These are phyloP conservation scores for Mechanitis messenoides DNA, from an alignment of 2,888 invertebrate genomes.

Conservation along the genomic window DNA sequence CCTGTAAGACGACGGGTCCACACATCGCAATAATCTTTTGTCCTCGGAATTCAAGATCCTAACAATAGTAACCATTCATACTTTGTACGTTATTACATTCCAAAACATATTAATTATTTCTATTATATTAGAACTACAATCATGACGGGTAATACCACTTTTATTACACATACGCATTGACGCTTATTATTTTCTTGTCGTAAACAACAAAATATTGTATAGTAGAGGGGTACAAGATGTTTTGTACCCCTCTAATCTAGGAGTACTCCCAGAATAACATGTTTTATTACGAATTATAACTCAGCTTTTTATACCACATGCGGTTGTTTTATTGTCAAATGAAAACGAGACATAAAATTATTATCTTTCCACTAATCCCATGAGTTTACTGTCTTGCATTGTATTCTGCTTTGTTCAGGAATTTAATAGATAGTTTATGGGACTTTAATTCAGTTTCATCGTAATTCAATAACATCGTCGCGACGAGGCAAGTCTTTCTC, in stretches of 20 bases:
- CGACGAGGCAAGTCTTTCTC: constrained; percentile 2
- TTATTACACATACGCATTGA: constrained; percentile 59
- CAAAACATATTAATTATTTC: constrained; percentile 28
- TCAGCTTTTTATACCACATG: constrained; percentile 54
- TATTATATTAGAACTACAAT: constrained; percentile 36
- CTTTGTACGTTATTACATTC: constrained; percentile 22
- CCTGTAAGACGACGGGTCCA: neutral
- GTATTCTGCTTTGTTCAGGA: constrained; percentile 9
- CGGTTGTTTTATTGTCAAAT: constrained; percentile 56
- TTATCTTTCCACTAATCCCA: constrained; percentile 34
- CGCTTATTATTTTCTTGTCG: constrained; percentile 70
- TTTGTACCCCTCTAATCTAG: constrained; percentile 59
- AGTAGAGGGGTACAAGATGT: constrained; percentile 34
- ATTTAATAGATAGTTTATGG: constrained; percentile 23
- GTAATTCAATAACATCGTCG: constrained; percentile 14
- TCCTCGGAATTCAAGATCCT: constrained; percentile 13
- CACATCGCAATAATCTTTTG: constrained; percentile 6
- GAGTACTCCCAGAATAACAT: constrained; percentile 50
- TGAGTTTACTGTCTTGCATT: constrained; percentile 19
- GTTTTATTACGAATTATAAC: constrained; percentile 63
- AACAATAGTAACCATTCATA: constrained; percentile 19
- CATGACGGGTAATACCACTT: constrained; percentile 49
- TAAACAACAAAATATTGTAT: constrained; percentile 65
- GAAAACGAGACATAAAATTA: constrained; percentile 42
- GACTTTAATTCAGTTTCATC: constrained; percentile 10